These are phyloP conservation scores for Apis laboriosa DNA, from an alignment of 1,140 invertebrate species.

Conservation along the genomic window DNA sequence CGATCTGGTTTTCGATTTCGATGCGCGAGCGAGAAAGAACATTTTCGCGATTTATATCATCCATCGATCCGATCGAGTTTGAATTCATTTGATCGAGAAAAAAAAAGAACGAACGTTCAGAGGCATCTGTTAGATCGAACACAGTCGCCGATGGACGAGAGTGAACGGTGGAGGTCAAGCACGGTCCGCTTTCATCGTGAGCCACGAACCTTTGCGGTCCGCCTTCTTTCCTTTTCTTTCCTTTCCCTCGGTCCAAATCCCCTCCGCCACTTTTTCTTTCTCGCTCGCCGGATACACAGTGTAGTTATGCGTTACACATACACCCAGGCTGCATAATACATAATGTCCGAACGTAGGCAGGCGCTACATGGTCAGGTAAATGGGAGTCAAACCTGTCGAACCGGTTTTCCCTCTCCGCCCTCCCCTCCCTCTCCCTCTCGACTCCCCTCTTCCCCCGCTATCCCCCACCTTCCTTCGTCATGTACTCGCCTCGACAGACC, in stretches of 20 bases:
- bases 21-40: not conserved
- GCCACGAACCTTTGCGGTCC: conserved; percentile 54
- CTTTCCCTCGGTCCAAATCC: conserved; percentile 22
- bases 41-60: too few relatives aligned
- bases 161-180: conserved; percentile 70
- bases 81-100: not conserved
- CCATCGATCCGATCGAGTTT: too few relatives aligned
- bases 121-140: conserved; percentile 13
- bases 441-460: not conserved
- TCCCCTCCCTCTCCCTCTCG: conserved; percentile 34
- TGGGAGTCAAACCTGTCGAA: conserved; percentile 77
- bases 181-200: conserved; percentile 64
- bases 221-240: conserved; percentile 27
- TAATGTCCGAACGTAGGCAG: conserved; percentile 72
- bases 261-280: conserved; percentile 8
- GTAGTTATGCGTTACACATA: conserved; percentile 78
- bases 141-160: conserved; percentile 47
- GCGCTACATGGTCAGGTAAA: conserved; percentile 74
- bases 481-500: conserved; percentile 14
- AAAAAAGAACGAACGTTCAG: too few relatives aligned
- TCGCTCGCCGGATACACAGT: conserved; percentile 55
- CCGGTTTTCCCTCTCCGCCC: conserved; percentile 71
- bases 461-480: conserved; percentile 3
- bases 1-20: conserved; percentile 52
- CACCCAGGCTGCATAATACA: conserved; percentile 75